Evolutionary conservation across 2,888 invertebrate species (phyloP), one percentile per base, ranked within the genome.

Genomic region (Andrena minutula): DNA sequence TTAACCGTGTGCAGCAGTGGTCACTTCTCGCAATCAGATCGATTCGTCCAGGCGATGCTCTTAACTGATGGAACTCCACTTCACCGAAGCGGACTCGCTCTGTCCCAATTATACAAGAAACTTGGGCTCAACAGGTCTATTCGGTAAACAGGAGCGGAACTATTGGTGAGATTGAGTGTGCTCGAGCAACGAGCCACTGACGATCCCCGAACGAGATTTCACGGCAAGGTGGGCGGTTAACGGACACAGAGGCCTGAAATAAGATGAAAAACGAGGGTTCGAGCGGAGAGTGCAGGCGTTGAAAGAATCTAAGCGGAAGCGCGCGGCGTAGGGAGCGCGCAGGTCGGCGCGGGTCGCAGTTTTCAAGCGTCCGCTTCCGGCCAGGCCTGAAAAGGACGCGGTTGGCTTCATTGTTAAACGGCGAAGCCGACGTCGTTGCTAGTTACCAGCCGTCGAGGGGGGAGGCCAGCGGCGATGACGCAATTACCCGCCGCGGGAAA

Each of bases 401-500:
- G 90, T 91, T 84, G 90, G 89, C 90, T 90, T 91, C 92, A 92
- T 92, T 91, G 93, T 92, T 91, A 89, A 92, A 91, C 89, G 90
- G 83, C 89, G 89, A 87, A 87, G 83, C 84, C 85, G 83, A 84
- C 88, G 81, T 84, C 83, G 79, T 84, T 78, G 79, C 80, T 68
- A 77, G 82, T 78, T 82, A 82, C 86, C 85, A 75, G 68, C 84
- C 76, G 77, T 75, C 74, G 80, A 41, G 41, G 41, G 41, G 75
- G 79, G 75, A 60, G 82, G 79, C 77, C 80, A 75, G 82, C 79
- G 84, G 82, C 91, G 92, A 93, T 92, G 93, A 91, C 91, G 92
- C 91, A 93, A 93, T 93, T 93, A 92, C 90, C 91, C 89, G 82
- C 86, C 82, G 90, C 90, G 90, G 90, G 90, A 93, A 93, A 92